Conservation (phyloP, 2,888 invertebrate species). For the Drosophila affinis region DNA sequence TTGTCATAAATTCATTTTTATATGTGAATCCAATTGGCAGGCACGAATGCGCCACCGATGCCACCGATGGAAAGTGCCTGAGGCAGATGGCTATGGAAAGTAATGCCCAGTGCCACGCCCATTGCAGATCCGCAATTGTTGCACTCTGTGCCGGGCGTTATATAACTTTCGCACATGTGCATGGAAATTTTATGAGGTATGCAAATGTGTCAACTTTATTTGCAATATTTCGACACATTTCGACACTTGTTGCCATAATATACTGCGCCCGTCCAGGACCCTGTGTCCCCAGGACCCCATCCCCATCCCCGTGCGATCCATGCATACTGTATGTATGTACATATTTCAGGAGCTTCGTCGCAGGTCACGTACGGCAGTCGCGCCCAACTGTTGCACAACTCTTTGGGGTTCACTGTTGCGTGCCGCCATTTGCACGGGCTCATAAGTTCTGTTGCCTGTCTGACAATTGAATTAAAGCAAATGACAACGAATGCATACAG, state of each 20-base stretch:
- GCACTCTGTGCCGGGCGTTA: conserved; percentile 24
- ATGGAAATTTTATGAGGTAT: conserved; percentile 81
- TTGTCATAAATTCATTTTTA: conserved; percentile 77
- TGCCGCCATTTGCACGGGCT: no score
- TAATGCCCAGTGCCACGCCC: conserved; percentile 60
- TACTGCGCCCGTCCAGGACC: conserved; percentile 49
- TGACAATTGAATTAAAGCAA: conserved; percentile 70
- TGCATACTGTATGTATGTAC: conserved; percentile 25
- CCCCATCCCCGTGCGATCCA: no score
- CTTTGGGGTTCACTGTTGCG: conserved; percentile 42
- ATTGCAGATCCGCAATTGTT: conserved; percentile 35
- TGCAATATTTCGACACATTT: conserved; percentile 79
- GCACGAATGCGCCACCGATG: conserved; percentile 61
- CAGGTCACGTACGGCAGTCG: conserved; percentile 39
- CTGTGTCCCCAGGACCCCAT: not conserved
- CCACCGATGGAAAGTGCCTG: conserved; percentile 60
- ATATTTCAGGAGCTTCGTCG: conserved; percentile 55
- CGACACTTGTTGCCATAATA: conserved; percentile 81
- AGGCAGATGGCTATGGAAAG: conserved; percentile 59
- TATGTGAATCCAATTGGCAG: conserved; percentile 59
- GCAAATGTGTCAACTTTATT: conserved; percentile 83
- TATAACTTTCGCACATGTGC: conserved; percentile 40
- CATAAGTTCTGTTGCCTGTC: conserved; percentile 32
- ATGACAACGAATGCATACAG: conserved; percentile 46
- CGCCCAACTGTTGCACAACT: conserved; percentile 68